Evolutionary conservation across 1,140 invertebrate species (phyloP).

Genomic region (Scylla paramamosain): DNA sequence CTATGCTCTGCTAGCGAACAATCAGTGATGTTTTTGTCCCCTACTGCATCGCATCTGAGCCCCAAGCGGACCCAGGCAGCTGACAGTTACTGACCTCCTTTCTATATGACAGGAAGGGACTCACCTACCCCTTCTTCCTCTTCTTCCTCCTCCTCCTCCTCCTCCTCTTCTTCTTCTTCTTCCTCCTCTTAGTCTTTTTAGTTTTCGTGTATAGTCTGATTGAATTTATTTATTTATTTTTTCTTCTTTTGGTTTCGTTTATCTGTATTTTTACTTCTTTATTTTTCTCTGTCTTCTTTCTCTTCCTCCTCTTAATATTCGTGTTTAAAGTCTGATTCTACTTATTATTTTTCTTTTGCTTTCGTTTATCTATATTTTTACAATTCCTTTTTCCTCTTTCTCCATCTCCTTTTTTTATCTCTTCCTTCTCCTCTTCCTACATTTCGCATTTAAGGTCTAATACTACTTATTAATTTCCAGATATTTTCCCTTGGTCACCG

Average conservation of each 20-base stretch:
- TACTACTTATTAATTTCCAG: no score
- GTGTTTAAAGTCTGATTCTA: neutral
- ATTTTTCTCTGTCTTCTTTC: no score
- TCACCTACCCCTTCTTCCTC: neutral
- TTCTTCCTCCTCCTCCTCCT: neutral
- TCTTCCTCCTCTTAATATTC: neutral
- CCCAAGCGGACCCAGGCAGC: neutral
- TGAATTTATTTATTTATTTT: neutral
- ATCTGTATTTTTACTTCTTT: neutral
- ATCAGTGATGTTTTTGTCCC: neutral
- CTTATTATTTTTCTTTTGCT: neutral
- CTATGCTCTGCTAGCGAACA: neutral
- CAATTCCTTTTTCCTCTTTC: neutral
- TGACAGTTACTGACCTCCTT: conserved; percentile 39
- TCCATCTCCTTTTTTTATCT: neutral
- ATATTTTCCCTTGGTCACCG: no score
- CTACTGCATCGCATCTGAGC: neutral
- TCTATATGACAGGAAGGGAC: conserved; percentile 38
- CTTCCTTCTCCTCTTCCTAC: neutral
- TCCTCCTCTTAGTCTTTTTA: neutral
- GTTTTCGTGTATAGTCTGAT: no score
- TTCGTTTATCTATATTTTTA: neutral
- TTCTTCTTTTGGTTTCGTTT: neutral
- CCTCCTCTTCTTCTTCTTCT: conserved; percentile 24
- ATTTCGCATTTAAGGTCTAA: neutral